Evolutionary conservation across 2,113 vertebrate genomes (phyloP), one percentile per base, ranked within the genome.

Genomic region (Bombycilla garrulus): DNA sequence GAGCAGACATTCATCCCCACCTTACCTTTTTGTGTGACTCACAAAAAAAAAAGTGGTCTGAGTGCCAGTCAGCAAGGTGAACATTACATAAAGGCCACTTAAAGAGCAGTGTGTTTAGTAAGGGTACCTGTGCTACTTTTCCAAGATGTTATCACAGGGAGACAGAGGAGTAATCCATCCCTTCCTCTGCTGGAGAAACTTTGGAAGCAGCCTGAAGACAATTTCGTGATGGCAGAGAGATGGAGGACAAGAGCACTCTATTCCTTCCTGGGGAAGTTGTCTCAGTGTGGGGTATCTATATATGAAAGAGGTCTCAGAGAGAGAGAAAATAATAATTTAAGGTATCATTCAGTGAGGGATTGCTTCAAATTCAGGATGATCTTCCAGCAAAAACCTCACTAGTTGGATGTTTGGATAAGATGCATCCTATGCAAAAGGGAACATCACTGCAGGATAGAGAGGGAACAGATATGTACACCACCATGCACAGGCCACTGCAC

Each of bases 321-420:
- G 47, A 67, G 7, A 62, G 5, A 16, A 82, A 76, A 79, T 22
- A 14, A 31, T 51, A 35, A 20, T 26, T 57, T 86, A 45, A 81
- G 40, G 18, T 21, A 15, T 82, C 24, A 28, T 45, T 72, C 19
- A 44, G 19, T 28, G 54, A 83, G 9, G 14, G 9, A 25, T 44
- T 20, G 12, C 40, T 54, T 24, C 0, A 0, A 79, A 51, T 38
- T 24, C 8, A 72, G 12, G 26, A 65, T 1, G 10, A 64, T 44
- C 26, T 72, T 83, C 54, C 53, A 80, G 35, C 20, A 76, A 74
- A 73, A n/a, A n/a, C 3, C 22, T 90, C 2, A 0, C 11, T 36
- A 16, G 31, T 8, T 61, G 31, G 54, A 33, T 67, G 64, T 71
- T 62, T 53, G 51, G 24, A 13, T 79, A 66, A 83, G n/a, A 50